A percentile compares a stretch with the other conserved stretches of the same genome.
Conservation (phyloP, 2,888 invertebrate species). For the Synergus umbraculus region DNA sequence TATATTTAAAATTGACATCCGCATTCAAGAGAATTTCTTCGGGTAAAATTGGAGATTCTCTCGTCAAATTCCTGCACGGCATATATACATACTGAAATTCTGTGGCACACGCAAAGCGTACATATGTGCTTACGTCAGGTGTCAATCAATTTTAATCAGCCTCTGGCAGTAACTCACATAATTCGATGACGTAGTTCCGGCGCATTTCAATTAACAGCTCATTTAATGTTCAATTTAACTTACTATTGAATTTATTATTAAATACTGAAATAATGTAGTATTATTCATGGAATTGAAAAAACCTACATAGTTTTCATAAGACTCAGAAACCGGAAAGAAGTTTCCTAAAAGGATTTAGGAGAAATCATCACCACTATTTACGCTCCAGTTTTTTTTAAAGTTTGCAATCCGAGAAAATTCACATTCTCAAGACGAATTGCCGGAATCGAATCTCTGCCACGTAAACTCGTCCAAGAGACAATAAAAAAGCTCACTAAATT, state of each 20-base stretch:
- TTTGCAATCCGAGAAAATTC: background rate
- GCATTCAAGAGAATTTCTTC: background rate
- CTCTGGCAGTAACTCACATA: constrained; percentile 4
- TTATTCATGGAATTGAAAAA: too few relatives aligned
- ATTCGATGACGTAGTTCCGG: background rate
- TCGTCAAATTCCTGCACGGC: constrained; percentile 1
- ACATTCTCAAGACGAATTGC: constrained; percentile 11
- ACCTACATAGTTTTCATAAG: too few relatives aligned
- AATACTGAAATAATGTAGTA: background rate
- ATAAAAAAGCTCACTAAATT: constrained; percentile 23
- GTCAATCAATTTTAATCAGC: constrained; percentile 41
- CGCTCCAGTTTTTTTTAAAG: background rate
- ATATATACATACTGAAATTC: background rate
- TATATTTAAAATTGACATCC: background rate
- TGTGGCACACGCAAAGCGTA: background rate
- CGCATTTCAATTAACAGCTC: background rate
- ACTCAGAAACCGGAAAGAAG: background rate
- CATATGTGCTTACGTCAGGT: constrained; percentile 25
- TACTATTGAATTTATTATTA: background rate
- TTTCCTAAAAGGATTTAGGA: background rate
- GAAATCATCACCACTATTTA: too few relatives aligned
- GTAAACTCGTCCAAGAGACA: constrained; percentile 2
- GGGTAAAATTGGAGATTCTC: background rate
- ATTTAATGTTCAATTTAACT: background rate
- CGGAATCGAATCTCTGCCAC: constrained; percentile 16